phyloP scores from a whole-genome alignment of 2,888 invertebrate genomes.

The Nasonia oneida region DNA sequence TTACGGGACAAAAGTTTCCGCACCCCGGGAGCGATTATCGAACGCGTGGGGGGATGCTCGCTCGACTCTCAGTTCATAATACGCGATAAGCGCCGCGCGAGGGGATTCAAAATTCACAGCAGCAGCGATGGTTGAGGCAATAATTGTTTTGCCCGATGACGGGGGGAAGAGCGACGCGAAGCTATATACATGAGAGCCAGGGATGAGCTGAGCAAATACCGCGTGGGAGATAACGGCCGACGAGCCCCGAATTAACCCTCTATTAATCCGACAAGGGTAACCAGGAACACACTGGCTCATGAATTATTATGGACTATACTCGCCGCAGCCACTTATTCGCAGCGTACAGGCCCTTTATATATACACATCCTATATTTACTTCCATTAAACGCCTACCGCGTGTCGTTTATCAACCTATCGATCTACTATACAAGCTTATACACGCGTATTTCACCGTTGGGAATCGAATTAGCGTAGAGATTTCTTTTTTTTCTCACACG shows the following conservation, averaged over 20 bases:
- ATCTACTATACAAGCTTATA: not conserved
- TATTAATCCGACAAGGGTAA: conserved; percentile 73
- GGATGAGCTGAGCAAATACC: conserved; percentile 76
- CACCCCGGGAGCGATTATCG: conserved; percentile 1
- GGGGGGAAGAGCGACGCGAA: conserved; percentile 65
- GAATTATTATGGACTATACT: conserved; percentile 68
- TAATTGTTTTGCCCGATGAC: conserved; percentile 72
- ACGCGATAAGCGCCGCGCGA: not conserved
- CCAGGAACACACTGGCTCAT: conserved; percentile 66
- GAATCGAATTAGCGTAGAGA: not conserved
- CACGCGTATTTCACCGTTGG: not conserved
- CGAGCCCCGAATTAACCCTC: conserved; percentile 75
- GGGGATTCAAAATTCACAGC: conserved; percentile 70
- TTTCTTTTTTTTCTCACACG: not conserved
- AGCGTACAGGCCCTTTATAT: not conserved
- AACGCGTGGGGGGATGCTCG: not conserved
- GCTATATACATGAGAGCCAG: not conserved
- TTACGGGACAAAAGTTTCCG: conserved; percentile 37
- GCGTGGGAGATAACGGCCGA: conserved; percentile 76
- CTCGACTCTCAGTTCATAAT: not conserved
- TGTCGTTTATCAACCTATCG: conserved; percentile 29
- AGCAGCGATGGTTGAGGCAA: conserved; percentile 65
- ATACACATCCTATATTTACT: not conserved
- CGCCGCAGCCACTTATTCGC: not conserved
- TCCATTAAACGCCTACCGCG: conserved; percentile 13